These are phyloP conservation scores for Drosophila borborema DNA, from an alignment of 2,888 invertebrate genomes.

Conservation along the genomic window DNA sequence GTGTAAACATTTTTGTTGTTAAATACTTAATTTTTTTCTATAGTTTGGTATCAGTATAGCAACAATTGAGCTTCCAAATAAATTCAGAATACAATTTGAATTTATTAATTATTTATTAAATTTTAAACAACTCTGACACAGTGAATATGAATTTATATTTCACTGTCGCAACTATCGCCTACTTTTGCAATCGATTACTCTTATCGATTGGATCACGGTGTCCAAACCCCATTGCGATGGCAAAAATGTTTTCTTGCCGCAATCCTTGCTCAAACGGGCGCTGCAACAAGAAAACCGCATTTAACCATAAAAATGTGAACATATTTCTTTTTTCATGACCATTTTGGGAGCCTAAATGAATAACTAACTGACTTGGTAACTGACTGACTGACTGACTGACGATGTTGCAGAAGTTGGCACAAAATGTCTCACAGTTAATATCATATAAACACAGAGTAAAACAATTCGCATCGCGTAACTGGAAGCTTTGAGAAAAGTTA, in stretches of 20 bases:
- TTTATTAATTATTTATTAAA: background rate
- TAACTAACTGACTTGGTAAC: conserved; percentile 57
- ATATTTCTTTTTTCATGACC: conserved; percentile 55
- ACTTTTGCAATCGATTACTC: conserved; percentile 8
- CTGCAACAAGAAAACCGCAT: conserved; percentile 68
- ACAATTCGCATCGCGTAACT: conserved; percentile 37
- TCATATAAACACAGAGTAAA: conserved; percentile 15
- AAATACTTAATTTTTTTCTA: too few relatives aligned
- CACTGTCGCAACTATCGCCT: conserved; percentile 2
- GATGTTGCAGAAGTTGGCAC: conserved; percentile 56
- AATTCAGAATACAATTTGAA: background rate
- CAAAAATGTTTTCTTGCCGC: conserved; percentile 30
- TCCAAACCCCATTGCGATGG: background rate
- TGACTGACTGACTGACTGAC: conserved; percentile 46
- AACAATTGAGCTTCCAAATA: too few relatives aligned
- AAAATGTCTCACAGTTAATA: conserved; percentile 41
- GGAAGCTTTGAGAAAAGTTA: conserved; percentile 46
- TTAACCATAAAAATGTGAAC: conserved; percentile 60
- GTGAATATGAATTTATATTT: background rate
- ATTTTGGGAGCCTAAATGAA: conserved; percentile 66
- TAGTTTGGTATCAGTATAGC: too few relatives aligned
- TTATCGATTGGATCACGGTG: conserved; percentile 13
- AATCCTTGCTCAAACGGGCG: conserved; percentile 37
- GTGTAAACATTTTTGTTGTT: too few relatives aligned
- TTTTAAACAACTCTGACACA: background rate